These are phyloP conservation scores for Drosophila melanica DNA, from an alignment of 1,140 invertebrate genomes.

Conservation along the genomic window DNA sequence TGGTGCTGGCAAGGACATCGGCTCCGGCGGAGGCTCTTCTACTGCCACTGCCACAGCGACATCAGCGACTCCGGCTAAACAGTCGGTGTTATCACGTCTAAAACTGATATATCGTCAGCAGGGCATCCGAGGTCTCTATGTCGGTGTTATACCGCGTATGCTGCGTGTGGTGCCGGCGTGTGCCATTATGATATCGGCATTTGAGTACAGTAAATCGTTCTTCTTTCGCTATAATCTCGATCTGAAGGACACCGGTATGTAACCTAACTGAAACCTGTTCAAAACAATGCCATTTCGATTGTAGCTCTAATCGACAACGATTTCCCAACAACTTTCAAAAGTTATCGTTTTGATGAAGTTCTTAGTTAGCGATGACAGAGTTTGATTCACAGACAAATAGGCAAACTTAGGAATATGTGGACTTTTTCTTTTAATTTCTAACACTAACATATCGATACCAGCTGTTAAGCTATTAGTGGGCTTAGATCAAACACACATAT, in stretches of 20 bases:
- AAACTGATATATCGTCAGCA: constrained; percentile 88
- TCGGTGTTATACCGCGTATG: constrained; percentile 93
- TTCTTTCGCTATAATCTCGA: constrained; percentile 87
- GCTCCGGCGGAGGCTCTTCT: too few relatives aligned
- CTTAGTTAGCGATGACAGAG: too few relatives aligned
- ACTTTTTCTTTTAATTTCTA: too few relatives aligned
- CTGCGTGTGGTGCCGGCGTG: constrained; percentile 98
- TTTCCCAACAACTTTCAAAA: not conserved
- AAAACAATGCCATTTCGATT: not conserved
- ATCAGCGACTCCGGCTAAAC: not conserved
- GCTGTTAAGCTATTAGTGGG: too few relatives aligned
- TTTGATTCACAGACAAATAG: too few relatives aligned
- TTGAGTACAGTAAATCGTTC: constrained; percentile 96
- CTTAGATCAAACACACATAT: too few relatives aligned
- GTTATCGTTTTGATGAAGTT: too few relatives aligned
- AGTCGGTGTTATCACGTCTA: constrained; percentile 85
- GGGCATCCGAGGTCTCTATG: constrained; percentile 90
- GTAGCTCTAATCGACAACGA: not conserved
- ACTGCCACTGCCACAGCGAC: too few relatives aligned
- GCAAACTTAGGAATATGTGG: too few relatives aligned
- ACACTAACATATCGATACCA: too few relatives aligned
- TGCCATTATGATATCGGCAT: constrained; percentile 98
- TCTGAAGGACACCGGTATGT: constrained; percentile 54
- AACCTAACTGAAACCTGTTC: not conserved
- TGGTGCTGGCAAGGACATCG: not conserved